Evolutionary conservation across 2,888 invertebrate genomes (phyloP).

Genomic region (Eupithecia exiguata): DNA sequence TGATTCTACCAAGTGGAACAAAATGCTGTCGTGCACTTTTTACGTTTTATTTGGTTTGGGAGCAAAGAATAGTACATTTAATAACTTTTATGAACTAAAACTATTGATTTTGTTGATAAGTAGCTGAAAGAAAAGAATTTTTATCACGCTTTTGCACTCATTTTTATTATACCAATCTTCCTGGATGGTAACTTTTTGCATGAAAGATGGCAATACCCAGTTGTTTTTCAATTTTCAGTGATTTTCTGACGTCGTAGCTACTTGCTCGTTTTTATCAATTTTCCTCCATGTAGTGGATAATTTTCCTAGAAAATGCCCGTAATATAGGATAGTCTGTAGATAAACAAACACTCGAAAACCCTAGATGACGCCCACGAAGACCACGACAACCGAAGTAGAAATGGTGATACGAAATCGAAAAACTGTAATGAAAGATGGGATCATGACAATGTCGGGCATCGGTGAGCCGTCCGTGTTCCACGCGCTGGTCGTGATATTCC

Average conservation of each 20-base stretch:
- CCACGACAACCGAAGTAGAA: constrained; percentile 92
- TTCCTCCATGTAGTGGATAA: constrained; percentile 77
- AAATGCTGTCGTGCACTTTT: neutral
- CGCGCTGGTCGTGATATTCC: constrained; percentile 99
- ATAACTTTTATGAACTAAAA: neutral
- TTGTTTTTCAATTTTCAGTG: constrained; percentile 81
- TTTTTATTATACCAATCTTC: neutral
- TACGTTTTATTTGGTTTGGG: neutral
- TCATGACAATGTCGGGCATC: constrained; percentile 94
- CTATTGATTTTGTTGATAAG: neutral
- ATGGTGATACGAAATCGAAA: constrained; percentile 94
- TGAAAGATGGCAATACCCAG: constrained; percentile 64
- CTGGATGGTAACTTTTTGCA: neutral
- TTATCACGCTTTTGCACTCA: neutral
- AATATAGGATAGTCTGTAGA: constrained; percentile 73
- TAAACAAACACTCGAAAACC: constrained; percentile 64
- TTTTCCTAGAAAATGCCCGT: constrained; percentile 71
- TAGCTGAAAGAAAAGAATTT: neutral
- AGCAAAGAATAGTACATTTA: neutral
- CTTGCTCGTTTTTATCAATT: constrained; percentile 68
- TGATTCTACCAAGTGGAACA: neutral
- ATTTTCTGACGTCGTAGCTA: constrained; percentile 77
- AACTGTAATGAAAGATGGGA: constrained; percentile 93
- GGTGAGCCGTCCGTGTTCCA: constrained; percentile 98
- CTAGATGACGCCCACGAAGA: constrained; percentile 89